Evolutionary conservation across 2,888 invertebrate species (phyloP).

Genomic region (Lagria hirta): DNA sequence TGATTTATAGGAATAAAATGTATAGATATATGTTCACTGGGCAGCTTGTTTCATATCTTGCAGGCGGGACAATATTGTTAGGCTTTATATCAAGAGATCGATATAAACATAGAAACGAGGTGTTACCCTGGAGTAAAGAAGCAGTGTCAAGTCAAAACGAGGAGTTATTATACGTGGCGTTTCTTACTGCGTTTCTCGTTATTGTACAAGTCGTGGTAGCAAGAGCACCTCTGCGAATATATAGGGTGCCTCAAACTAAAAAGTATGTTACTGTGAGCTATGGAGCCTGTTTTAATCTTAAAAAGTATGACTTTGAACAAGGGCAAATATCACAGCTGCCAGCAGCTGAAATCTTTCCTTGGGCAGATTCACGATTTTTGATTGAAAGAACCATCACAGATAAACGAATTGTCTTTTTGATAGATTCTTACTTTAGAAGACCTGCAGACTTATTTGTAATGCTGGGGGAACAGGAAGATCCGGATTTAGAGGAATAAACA

Average conservation of each 20-base stretch:
- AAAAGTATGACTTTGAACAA: conserved; percentile 2
- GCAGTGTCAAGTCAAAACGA: conserved; percentile 33
- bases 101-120: background rate
- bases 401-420: conserved; percentile 34
- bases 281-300: conserved; percentile 18
- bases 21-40: conserved; percentile 40
- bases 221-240: conserved; percentile 48
- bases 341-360: conserved; percentile 37
- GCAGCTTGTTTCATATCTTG: conserved; percentile 38
- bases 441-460: conserved; percentile 50
- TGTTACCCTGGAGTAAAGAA: conserved; percentile 17
- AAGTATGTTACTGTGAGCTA: conserved; percentile 45
- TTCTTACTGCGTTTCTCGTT: conserved; percentile 36
- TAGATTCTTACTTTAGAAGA: conserved; percentile 46
- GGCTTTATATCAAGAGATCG: no score
- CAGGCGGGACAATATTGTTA: conserved; percentile 30
- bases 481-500: conserved; percentile 29
- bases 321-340: conserved; percentile 39
- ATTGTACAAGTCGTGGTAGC: conserved; percentile 37
- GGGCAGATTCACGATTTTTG: conserved; percentile 41
- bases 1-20: conserved; percentile 48
- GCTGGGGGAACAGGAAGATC: conserved; percentile 45
- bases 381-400: conserved; percentile 22
- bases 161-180: conserved; percentile 32
- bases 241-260: conserved; percentile 39